These are phyloP conservation scores for Ardeotis arabs DNA, from an alignment of 2,113 vertebrate genomes.

Conservation along the genomic window DNA sequence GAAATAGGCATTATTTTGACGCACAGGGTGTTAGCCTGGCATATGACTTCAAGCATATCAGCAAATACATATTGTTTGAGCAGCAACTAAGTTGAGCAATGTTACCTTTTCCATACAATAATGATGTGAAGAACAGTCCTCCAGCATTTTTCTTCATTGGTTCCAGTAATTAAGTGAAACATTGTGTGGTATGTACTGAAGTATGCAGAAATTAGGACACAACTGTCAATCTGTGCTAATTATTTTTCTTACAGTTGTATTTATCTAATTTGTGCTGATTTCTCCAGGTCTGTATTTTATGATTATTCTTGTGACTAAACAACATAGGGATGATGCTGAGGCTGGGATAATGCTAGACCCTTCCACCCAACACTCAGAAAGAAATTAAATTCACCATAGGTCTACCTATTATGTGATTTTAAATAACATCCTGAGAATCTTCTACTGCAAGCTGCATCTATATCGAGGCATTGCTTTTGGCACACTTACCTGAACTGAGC, in stretches of 20 bases:
- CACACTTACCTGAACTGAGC: background rate
- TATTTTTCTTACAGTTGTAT: conserved; percentile 6
- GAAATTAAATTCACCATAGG: background rate
- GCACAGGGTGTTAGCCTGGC: background rate
- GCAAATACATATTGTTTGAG: background rate
- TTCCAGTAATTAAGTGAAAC: conserved; percentile 9
- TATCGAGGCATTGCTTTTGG: background rate
- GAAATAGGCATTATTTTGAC: background rate
- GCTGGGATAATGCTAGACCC: background rate
- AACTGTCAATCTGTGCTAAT: conserved; percentile 6
- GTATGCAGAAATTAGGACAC: background rate
- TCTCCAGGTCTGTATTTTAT: background rate
- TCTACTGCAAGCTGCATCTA: background rate
- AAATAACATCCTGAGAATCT: background rate
- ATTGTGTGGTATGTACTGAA: background rate
- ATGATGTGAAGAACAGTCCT: background rate
- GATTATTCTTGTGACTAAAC: background rate
- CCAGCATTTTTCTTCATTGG: background rate
- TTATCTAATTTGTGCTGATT: background rate
- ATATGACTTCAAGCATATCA: background rate
- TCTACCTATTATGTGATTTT: background rate
- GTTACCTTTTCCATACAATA: background rate
- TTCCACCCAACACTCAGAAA: background rate
- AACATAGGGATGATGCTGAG: background rate
- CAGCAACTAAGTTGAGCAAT: background rate